These are phyloP conservation scores for Cyclopterus lumpus DNA, from an alignment of 2,797 vertebrate species.

Conservation along the genomic window DNA sequence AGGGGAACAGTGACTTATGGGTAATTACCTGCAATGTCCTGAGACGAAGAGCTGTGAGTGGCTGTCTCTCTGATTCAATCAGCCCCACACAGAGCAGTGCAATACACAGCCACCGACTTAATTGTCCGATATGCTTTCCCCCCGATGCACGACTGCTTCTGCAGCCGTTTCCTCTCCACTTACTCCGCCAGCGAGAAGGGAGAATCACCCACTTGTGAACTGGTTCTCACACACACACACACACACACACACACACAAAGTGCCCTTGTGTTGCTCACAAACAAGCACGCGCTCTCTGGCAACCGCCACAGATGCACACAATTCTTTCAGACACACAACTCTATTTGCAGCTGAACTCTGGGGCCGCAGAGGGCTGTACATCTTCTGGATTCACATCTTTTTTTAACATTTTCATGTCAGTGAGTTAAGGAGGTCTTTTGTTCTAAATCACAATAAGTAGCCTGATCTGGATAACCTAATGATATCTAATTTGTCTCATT, in stretches of 20 bases:
- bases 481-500: constrained; percentile 27
- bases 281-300: constrained; percentile 39
- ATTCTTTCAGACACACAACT: constrained; percentile 5
- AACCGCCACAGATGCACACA: constrained; percentile 9
- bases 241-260: constrained; percentile 40
- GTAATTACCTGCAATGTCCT: constrained; percentile 88
- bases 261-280: constrained; percentile 52
- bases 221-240: constrained; percentile 17
- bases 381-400: constrained; percentile 47
- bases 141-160: constrained; percentile 65
- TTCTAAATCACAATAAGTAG: not conserved
- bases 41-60: constrained; percentile 82
- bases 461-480: not conserved
- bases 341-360: constrained; percentile 23
- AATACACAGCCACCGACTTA: constrained; percentile 81
- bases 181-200: constrained; percentile 37
- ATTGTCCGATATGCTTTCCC: constrained; percentile 86
- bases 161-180: constrained; percentile 65
- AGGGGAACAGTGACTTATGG: constrained; percentile 83
- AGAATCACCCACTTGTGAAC: constrained; percentile 52
- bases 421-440: not conserved
- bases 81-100: constrained; percentile 81
- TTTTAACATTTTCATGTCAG: constrained; percentile 14
- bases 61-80: constrained; percentile 83
- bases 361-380: constrained; percentile 15